phyloP scores from a whole-genome alignment of 2,888 invertebrate species.

The Lacanobia oleracea region DNA sequence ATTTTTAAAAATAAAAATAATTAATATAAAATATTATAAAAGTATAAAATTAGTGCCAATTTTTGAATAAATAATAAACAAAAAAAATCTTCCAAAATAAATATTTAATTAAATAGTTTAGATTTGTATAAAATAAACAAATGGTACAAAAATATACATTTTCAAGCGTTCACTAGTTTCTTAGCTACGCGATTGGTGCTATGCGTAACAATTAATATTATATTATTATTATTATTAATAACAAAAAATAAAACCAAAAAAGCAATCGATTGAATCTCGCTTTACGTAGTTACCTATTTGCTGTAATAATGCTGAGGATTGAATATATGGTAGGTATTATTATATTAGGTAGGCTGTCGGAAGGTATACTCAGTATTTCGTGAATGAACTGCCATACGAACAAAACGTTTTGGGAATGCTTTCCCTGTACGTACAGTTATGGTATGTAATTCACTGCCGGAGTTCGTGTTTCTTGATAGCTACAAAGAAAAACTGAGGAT shows the following conservation, averaged over 20 bases:
- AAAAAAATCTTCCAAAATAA: constrained; percentile 56
- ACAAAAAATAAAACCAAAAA: constrained; percentile 74
- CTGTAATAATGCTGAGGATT: constrained; percentile 62
- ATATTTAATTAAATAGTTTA: constrained; percentile 44
- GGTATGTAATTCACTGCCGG: background rate
- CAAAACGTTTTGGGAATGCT: constrained; percentile 52
- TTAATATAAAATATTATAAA: constrained; percentile 11
- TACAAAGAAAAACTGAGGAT: background rate
- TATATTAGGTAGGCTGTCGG: constrained; percentile 42
- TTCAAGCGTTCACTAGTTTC: constrained; percentile 44
- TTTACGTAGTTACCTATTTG: constrained; percentile 70
- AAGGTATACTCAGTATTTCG: constrained; percentile 45
- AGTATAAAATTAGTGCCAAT: constrained; percentile 58
- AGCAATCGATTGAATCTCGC: constrained; percentile 71
- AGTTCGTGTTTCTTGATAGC: background rate
- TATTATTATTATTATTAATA: constrained; percentile 60
- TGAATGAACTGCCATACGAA: background rate
- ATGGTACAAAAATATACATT: constrained; percentile 60
- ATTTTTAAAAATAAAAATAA: constrained; percentile 25
- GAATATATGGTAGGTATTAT: constrained; percentile 34
- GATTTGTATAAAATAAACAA: constrained; percentile 65
- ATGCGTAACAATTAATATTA: constrained; percentile 65
- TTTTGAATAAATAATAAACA: constrained; percentile 20
- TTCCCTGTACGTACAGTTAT: background rate
- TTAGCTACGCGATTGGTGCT: constrained; percentile 80